Conservation (phyloP, 2,888 invertebrate genomes). For the Eumacrocentrus americanus region DNA sequence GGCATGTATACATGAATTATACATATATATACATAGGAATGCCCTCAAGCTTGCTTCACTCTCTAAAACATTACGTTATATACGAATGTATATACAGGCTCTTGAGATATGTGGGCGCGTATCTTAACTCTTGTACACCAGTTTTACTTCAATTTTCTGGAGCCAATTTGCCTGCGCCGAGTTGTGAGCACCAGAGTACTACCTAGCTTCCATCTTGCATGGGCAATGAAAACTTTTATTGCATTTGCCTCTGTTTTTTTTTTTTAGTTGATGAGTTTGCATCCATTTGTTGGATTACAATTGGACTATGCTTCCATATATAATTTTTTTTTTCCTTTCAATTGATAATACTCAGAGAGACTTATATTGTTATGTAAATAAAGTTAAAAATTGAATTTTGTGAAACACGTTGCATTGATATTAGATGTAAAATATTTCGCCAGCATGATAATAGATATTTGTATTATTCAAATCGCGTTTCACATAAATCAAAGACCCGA, state of each 20-base stretch:
- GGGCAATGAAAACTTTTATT: neutral
- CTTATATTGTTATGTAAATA: neutral
- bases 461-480: slow-evolving; percentile 20
- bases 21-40: too few relatives aligned
- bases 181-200: neutral
- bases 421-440: slow-evolving; percentile 18
- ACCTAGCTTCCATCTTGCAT: neutral
- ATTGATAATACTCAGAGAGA: neutral
- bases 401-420: slow-evolving; percentile 12
- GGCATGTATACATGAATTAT: too few relatives aligned
- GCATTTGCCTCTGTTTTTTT: neutral
- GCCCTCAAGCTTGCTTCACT: neutral
- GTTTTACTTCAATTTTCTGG: slow-evolving; percentile 12
- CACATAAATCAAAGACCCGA: slow-evolving; percentile 11
- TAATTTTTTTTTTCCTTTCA: neutral
- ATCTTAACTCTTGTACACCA: slow-evolving; percentile 26
- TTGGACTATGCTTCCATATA: neutral
- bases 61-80: neutral
- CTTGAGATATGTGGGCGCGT: slow-evolving; percentile 25
- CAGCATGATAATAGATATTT: slow-evolving; percentile 15
- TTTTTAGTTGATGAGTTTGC: neutral
- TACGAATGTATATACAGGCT: too few relatives aligned
- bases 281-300: too few relatives aligned
- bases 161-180: too few relatives aligned
- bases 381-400: neutral